Evolutionary conservation across 1,140 invertebrate genomes (phyloP).

Genomic region (Drosophila navojoa): DNA sequence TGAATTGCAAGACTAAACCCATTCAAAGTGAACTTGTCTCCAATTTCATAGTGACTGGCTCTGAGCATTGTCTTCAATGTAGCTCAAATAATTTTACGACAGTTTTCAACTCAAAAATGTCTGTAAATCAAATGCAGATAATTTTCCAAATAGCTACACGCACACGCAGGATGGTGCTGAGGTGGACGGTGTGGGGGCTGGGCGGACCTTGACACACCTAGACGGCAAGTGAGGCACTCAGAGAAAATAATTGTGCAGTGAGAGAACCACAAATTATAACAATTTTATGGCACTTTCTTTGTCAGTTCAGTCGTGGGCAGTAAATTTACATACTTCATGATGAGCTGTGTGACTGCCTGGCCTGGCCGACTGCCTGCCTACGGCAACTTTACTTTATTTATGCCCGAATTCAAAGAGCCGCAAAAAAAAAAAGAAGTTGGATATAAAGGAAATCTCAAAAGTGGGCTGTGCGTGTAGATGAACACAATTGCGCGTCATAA

Average conservation of each 20-base stretch:
- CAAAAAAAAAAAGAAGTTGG: constrained; percentile 4
- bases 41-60: constrained; percentile 41
- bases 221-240: constrained; percentile 33
- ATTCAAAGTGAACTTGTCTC: constrained; percentile 35
- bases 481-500: constrained; percentile 79
- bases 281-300: constrained; percentile 69
- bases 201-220: constrained; percentile 50
- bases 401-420: constrained; percentile 54
- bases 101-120: constrained; percentile 47
- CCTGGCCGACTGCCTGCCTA: constrained; percentile 45
- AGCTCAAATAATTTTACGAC: constrained; percentile 61
- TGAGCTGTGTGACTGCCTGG: constrained; percentile 54
- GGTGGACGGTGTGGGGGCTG: neutral
- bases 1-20: constrained; percentile 13
- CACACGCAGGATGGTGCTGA: too few relatives aligned
- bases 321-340: constrained; percentile 78
- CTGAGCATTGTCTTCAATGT: constrained; percentile 37
- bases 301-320: constrained; percentile 46
- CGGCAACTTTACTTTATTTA: constrained; percentile 73
- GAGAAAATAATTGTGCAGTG: constrained; percentile 71
- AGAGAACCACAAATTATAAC: constrained; percentile 74
- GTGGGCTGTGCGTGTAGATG: constrained; percentile 67
- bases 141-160: constrained; percentile 39
- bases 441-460: constrained; percentile 40
- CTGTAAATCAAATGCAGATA: constrained; percentile 77